A percentile compares a stretch with the other conserved stretches of the same genome.
Conservation (phyloP, 2,797 vertebrate species). For the Brachyrhaphis roseni region DNA sequence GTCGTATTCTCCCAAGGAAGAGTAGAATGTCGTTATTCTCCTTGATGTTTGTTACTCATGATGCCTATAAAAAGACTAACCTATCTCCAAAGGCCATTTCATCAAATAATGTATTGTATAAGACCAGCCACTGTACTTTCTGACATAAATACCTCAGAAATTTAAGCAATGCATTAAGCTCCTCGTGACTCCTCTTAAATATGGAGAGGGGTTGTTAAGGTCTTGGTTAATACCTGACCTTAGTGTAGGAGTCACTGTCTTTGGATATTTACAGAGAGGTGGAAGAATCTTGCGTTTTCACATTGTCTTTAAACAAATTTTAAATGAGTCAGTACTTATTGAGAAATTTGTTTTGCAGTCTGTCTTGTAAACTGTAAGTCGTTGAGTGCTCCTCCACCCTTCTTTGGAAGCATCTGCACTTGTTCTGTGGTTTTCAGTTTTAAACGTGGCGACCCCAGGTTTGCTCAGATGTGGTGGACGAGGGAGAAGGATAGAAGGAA, state of each 20-base stretch:
- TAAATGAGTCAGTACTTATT: constrained; percentile 14
- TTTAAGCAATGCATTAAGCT: constrained; percentile 63
- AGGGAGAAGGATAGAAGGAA: constrained; percentile 28
- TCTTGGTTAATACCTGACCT: constrained; percentile 7
- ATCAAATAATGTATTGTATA: constrained; percentile 40
- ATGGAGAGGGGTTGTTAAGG: constrained; percentile 34
- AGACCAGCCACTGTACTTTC: constrained; percentile 56
- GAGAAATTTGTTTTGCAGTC: constrained; percentile 22
- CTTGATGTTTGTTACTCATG: constrained; percentile 32
- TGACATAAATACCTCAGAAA: constrained; percentile 53
- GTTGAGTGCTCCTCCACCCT: constrained; percentile 12
- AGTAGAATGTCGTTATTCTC: constrained; percentile 44
- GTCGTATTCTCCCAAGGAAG: constrained; percentile 57
- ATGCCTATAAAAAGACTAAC: constrained; percentile 52
- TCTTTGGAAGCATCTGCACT: constrained; percentile 58
- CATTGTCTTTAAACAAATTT: constrained; percentile 3
- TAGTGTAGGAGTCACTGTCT: neutral
- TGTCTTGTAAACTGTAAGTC: constrained; percentile 14
- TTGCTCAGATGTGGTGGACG: constrained; percentile 59
- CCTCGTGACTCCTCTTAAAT: constrained; percentile 49
- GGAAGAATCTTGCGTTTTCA: neutral
- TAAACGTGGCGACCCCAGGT: constrained; percentile 26
- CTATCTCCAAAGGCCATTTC: constrained; percentile 31
- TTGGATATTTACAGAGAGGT: neutral
- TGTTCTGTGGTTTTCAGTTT: constrained; percentile 56